phyloP scores from a whole-genome alignment of 1,140 invertebrate genomes.

The Solen grandis region DNA sequence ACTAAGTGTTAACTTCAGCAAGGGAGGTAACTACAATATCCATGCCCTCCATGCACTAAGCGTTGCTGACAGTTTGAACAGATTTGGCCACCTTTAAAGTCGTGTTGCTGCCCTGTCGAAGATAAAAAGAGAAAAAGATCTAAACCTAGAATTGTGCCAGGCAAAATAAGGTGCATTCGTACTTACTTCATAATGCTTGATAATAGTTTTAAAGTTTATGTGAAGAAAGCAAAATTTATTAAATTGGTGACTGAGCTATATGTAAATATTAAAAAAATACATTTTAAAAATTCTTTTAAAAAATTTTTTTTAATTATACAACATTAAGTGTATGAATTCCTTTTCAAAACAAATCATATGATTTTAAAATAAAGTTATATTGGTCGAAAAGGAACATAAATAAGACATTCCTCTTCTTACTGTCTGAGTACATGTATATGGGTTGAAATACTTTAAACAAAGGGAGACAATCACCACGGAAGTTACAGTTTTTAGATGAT shows the following conservation, averaged over 20 bases:
- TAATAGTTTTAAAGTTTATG: not conserved
- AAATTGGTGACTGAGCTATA: not conserved
- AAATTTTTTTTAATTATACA: not conserved
- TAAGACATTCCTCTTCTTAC: too few species aligned
- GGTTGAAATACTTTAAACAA: too few species aligned
- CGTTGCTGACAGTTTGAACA: not conserved
- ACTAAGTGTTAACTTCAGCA: too few species aligned
- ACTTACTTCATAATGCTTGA: not conserved
- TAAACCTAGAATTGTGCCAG: not conserved
- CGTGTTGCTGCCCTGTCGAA: slow-evolving; percentile 46
- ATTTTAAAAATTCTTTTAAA: not conserved
- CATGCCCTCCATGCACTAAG: slow-evolving; percentile 18
- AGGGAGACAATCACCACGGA: too few species aligned
- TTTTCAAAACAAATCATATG: too few species aligned
- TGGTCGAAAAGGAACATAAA: too few species aligned
- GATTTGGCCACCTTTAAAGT: slow-evolving; percentile 44
- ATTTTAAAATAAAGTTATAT: too few species aligned
- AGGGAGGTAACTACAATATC: too few species aligned
- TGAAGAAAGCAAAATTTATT: not conserved
- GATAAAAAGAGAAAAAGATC: slow-evolving; percentile 9
- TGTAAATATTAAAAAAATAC: not conserved
- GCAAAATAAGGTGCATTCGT: not conserved
- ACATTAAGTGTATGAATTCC: too few species aligned
- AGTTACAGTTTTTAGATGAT: too few species aligned
- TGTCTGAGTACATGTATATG: too few species aligned